Evolutionary conservation across 2,113 vertebrate species (phyloP), one percentile per base, ranked within the genome.

Genomic region (Gymnogyps californianus): DNA sequence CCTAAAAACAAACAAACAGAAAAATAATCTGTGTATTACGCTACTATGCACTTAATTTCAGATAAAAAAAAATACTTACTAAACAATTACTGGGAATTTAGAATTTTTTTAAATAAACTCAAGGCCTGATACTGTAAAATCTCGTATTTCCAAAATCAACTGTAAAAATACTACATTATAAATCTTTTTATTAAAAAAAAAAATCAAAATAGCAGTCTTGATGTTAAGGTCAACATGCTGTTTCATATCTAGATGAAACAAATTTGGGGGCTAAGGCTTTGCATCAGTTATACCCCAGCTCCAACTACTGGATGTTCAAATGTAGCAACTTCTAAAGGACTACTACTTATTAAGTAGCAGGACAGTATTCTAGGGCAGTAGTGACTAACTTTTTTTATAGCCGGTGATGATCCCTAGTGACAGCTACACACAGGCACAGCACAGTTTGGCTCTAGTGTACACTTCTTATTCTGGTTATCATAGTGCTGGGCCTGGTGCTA

Each of bases 1-100:
- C 99, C 99, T 99, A 97, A 96, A 95, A 93, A n/a, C 7, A 89
- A 58, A 90, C 49, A 85, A 95, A 24, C 14, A 42, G 49, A 78
- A 18, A 57, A 40, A 62, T 6, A 59, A 13, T 1, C 11, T 11
- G 4, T 42, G 10, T 44, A 52, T 72, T 78, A 61, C 34, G 49
- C 25, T 47, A 44, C 36, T 31, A 25, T 10, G 11, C 19, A 51
- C 13, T 19, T 79, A 24, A 59, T 83, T 92, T 85, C 46, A 72
- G 36, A 71, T 64, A 46, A 59, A 83, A 32, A n/a, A 36, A 65
- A 51, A 9, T 2, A 9, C 5, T 42, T 7, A 84, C 11, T 55
- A 52, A 55, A 58, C 16, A 59, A 38, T 58, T 77, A 62, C 32
- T 83, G 12, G 8, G 8, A 69, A 81, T 13, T 38, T 20, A 16